A percentile compares a stretch with the other conserved stretches of the same genome.
Evolutionary conservation across 2,888 invertebrate genomes (phyloP).

Genomic region (Trileptium ribeirensis): DNA sequence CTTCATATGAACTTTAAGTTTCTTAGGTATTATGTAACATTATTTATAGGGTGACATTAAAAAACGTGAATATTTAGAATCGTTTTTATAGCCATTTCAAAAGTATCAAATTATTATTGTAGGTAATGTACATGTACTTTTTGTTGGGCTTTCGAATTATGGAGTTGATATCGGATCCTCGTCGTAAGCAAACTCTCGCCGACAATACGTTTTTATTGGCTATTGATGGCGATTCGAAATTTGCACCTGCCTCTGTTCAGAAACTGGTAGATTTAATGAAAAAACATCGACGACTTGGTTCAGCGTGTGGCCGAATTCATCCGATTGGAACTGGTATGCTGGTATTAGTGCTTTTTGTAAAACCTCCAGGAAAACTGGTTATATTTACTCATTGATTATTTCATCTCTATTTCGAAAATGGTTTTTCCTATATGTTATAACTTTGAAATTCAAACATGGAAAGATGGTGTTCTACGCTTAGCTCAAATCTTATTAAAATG

Average conservation of each 20-base stretch:
- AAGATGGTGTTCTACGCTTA: too few species aligned
- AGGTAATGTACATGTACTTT: conserved; percentile 83
- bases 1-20: too few species aligned
- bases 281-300: conserved; percentile 67
- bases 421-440: too few species aligned
- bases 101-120: too few species aligned
- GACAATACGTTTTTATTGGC: conserved; percentile 76
- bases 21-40: too few species aligned
- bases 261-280: conserved; percentile 76
- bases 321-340: conserved; percentile 64
- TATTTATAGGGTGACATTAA: too few species aligned
- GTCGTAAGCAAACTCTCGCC: conserved; percentile 58
- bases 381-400: too few species aligned
- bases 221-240: conserved; percentile 80
- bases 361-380: too few species aligned
- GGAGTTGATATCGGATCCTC: conserved; percentile 58
- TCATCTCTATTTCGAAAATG: too few species aligned
- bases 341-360: not conserved
- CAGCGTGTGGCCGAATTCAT: conserved; percentile 80
- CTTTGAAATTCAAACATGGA: too few species aligned
- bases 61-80: too few species aligned
- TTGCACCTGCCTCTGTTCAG: conserved; percentile 70
- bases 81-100: not conserved
- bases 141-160: conserved; percentile 71
- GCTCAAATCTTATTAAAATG: too few species aligned